A percentile compares a stretch with the other conserved stretches of the same genome.
phyloP scores from a whole-genome alignment of 2,888 invertebrate genomes.

The Vannuccia rotundouncinata region DNA sequence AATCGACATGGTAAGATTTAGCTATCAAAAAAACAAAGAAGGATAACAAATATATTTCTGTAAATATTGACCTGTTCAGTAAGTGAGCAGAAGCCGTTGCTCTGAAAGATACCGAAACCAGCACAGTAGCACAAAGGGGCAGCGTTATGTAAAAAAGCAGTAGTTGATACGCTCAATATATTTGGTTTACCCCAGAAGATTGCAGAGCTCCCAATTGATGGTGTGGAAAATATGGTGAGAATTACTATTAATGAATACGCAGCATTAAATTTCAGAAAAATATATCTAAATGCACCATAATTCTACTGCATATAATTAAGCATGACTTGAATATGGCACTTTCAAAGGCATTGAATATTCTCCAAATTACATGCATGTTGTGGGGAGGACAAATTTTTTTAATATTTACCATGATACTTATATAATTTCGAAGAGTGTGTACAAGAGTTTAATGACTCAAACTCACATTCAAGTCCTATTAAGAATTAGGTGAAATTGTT shows the following conservation, averaged over 20 bases:
- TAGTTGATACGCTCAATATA: neutral
- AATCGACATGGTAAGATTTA: too few relatives aligned
- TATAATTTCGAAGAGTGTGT: neutral
- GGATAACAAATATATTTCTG: too few relatives aligned
- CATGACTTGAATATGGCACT: slow-evolving; percentile 4
- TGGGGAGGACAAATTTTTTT: neutral
- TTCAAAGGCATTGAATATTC: slow-evolving; percentile 9
- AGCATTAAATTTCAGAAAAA: slow-evolving; percentile 3
- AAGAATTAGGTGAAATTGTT: slow-evolving; percentile 1
- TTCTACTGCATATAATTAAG: slow-evolving; percentile 6
- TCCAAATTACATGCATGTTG: slow-evolving; percentile 3
- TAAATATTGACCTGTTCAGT: too few relatives aligned
- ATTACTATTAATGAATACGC: slow-evolving; percentile 6
- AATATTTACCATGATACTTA: neutral
- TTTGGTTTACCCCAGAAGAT: slow-evolving; percentile 7
- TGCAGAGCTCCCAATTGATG: slow-evolving; percentile 6
- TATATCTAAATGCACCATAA: slow-evolving; percentile 10
- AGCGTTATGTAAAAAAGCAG: neutral
- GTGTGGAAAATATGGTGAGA: neutral
- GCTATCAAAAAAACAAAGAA: too few relatives aligned
- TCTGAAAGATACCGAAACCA: too few relatives aligned
- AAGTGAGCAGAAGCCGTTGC: too few relatives aligned
- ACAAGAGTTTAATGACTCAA: slow-evolving; percentile 1
- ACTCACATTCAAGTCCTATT: slow-evolving; percentile 7
- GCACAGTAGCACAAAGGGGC: too few relatives aligned